Conservation (phyloP, 2,797 vertebrate genomes). For the Halcyon chelicuti region DNA sequence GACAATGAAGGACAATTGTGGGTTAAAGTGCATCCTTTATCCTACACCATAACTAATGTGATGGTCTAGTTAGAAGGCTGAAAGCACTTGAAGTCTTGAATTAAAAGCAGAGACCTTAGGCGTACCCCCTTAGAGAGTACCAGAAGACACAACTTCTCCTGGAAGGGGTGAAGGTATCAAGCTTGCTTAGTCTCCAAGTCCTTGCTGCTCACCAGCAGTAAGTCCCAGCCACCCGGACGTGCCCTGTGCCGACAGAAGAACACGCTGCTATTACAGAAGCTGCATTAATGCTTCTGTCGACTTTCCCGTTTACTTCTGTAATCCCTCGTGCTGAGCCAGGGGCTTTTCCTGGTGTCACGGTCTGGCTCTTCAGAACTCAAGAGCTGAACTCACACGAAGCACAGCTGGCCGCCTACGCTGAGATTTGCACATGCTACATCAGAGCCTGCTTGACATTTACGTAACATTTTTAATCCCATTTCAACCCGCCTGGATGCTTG, state of each 20-base stretch:
- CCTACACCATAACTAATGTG: neutral
- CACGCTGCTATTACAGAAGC: neutral
- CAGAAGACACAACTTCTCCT: neutral
- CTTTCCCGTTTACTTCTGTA: neutral
- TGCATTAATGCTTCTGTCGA: neutral
- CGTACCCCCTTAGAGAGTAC: neutral
- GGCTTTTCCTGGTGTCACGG: neutral
- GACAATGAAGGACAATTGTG: neutral
- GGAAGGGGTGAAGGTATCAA: neutral
- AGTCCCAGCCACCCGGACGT: rapidly evolving
- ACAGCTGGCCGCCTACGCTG: neutral
- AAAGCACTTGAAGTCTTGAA: neutral
- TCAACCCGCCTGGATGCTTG: neutral
- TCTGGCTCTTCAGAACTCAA: neutral
- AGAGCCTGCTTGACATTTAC: neutral
- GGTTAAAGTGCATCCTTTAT: neutral
- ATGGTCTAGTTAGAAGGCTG: neutral
- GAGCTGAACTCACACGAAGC: neutral
- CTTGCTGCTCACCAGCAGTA: neutral
- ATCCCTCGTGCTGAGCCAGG: neutral
- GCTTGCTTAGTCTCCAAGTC: neutral
- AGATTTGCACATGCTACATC: neutral
- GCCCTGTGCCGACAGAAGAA: neutral
- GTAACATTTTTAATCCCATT: neutral
- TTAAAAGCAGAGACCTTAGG: neutral